Conservation (phyloP, 2,113 vertebrate genomes). For the Circaetus cinerascens region DNA sequence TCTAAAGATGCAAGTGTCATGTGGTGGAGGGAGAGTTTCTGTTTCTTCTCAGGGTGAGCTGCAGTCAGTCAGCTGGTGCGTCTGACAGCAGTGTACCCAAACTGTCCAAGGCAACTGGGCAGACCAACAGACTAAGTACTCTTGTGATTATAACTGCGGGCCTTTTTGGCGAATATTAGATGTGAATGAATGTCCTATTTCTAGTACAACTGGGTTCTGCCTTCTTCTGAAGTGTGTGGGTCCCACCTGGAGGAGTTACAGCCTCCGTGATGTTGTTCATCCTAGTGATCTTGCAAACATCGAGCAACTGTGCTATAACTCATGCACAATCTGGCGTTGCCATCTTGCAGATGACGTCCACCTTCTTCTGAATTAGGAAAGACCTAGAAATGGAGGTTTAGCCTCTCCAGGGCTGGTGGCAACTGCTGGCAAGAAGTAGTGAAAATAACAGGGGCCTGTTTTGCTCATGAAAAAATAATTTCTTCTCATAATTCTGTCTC, state of each 20-base stretch:
- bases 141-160: neutral
- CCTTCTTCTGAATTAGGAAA: neutral
- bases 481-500: neutral
- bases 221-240: neutral
- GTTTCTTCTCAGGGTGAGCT: neutral
- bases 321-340: neutral
- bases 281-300: neutral
- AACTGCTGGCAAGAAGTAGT: neutral
- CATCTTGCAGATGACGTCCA: neutral
- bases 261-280: fast-evolving
- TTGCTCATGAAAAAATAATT: neutral
- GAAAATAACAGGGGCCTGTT: neutral
- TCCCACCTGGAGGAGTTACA: neutral
- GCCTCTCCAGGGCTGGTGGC: neutral
- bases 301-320: neutral
- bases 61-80: neutral
- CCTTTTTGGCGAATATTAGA: neutral
- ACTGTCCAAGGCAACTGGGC: neutral
- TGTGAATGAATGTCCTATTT: neutral
- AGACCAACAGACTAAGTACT: neutral
- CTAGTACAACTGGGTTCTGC: neutral
- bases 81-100: neutral
- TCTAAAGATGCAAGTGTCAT: neutral
- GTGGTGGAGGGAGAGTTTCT: neutral
- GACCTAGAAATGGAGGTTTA: neutral